Evolutionary conservation across 1,140 invertebrate genomes (phyloP).

Genomic region (Periplaneta americana): DNA sequence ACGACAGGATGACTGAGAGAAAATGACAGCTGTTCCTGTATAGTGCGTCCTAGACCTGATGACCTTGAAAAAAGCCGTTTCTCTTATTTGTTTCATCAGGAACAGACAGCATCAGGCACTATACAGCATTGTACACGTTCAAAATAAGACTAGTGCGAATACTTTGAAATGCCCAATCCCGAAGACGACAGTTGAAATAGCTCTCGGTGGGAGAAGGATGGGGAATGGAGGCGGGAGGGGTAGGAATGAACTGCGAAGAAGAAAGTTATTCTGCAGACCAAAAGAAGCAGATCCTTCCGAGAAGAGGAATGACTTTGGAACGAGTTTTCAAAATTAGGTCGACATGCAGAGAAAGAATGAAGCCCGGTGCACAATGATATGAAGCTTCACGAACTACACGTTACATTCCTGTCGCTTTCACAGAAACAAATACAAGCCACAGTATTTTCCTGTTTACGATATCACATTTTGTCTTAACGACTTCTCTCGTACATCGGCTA

Average conservation of each 20-base stretch:
- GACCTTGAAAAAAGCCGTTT: neutral
- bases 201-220: neutral
- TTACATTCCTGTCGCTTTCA: no score
- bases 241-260: no score
- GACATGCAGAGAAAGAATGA: neutral
- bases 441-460: no score
- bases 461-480: no score
- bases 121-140: neutral
- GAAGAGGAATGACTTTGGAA: no score
- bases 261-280: neutral
- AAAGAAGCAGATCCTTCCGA: neutral
- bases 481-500: no score
- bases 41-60: neutral
- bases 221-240: no score
- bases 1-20: neutral
- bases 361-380: neutral
- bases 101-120: neutral
- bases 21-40: no score
- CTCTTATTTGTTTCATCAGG: neutral
- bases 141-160: neutral
- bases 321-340: neutral
- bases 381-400: neutral
- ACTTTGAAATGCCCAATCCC: neutral
- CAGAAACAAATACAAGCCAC: no score
- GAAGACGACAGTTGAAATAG: neutral